Evolutionary conservation across 2,888 invertebrate species (phyloP), one percentile per base, ranked within the genome.

Genomic region (Blastobasis adustella): DNA sequence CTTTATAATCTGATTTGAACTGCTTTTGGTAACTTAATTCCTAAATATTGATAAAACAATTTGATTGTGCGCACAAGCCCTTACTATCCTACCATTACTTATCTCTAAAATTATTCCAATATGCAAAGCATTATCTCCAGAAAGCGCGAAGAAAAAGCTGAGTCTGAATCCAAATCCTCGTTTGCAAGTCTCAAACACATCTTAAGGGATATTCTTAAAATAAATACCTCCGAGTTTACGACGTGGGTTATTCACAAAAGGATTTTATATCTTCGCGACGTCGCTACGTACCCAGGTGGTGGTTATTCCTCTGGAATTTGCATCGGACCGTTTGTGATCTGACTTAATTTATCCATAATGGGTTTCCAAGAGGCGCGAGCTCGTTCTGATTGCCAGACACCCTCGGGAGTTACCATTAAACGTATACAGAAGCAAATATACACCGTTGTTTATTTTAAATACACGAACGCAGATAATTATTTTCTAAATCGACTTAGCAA

Each of bases 331-430:
- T 71, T 66, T 67, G 71, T 73, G 80, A 81, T 76, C 69, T 69
- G 62, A 70, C 76, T 84, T 84, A 82, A 86, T 86, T 82, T 81
- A 81, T 73, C 78, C 76, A 70, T 83, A 85, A 86, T 84, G 82
- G 78, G 66, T 78, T 82, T 73, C 68, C 69, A 80, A 82, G 76
- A 79, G 79, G 76, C 74, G 42, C 71, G 73, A 68, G 73, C 67
- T 70, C 67, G 67, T 73, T 68, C 74, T 79, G 84, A 84, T 84
- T 83, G 79, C 82, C 73, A 83, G 82, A 83, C 82, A 76, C 84
- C 77, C 82, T 6, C 42, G 78, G 65, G 81, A 62, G 59, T 57
- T 60, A 63, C 59, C 23, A 23, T 23, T 23, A 23, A 23, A 23
- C 23, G 59, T 60, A 45, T 39, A 39, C 23, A 48, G n/a, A 45